Base-by-base conservation (phyloP, 2,888 invertebrate genomes). In the Oxycera nigricornis region DNA sequence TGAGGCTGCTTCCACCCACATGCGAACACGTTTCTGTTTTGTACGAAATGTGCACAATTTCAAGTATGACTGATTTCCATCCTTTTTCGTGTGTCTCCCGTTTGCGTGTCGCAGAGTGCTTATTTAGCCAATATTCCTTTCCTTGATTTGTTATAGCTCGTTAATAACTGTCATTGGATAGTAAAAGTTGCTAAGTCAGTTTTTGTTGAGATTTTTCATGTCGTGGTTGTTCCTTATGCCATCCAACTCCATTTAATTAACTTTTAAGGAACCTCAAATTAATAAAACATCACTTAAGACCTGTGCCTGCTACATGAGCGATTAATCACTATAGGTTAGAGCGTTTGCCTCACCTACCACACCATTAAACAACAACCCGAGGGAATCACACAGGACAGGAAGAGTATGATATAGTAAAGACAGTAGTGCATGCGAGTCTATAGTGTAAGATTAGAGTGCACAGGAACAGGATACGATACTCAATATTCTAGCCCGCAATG, bases 221-320 rank as follows among this genome's bases (percentile, higher is more conserved):
- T 46, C 17, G 35, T 20, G 17, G 31, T 52, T 30, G 65, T 70
- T 52, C 55, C 35, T 14, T 70, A 55, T 70, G n/a, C 70, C 35
- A 31, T n/a, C 52, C 4, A 68, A 50, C 50, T 68, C 30, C 52
- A 62, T 73, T 74, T 76, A 76, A 76, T 76, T 76, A 76, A 73
- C 73, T 76, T 76, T 74, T 76, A 76, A 76, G n/a, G 74, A 76
- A 76, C 74, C 74, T 74, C 76, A 74, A 76, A 76, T 76, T 76
- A 76, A 76, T 76, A 76, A 76, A 74, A 76, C 61, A 73, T 73
- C 68, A 67, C 74, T 67, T 74, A 73, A 73, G 73, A 74, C 76
- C 20, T 65, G 41, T 39, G 59, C 35, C 31, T 50, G 72, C 72
- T 39, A 50, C 73, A 55, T 65, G 73, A 73, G 73, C 67, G 73